Evolutionary conservation across 30 jellyfish, hydroid and myxozoan species (phyloP), one percentile per base, ranked within the genome.

Genomic region (Mastigias papua): DNA sequence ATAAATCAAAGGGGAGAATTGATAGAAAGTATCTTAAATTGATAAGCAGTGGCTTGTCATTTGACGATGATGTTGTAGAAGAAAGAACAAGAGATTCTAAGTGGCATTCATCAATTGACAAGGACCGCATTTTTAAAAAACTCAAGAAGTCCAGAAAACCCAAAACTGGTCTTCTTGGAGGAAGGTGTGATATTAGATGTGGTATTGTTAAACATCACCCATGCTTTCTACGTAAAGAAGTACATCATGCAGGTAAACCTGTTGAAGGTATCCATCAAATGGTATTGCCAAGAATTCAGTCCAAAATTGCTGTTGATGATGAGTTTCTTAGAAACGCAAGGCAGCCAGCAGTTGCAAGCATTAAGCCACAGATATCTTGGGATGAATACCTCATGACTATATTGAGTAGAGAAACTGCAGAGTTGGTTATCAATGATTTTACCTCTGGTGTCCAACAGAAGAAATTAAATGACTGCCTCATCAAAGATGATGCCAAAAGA

Each of bases 341-440:
- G 20, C 5, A 32, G 11, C 61, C 49, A 34, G 58, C 1, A 5
- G 25, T 25, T 32, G 26, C n/a, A 30, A 22, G 10, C 30, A 42
- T n/a, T 63, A 65, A 34, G 9, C 71, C 80, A 1, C 79, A 34
- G 48, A 19, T 85, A 23, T 30, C 82, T 10, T 93, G 98, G 98
- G 98, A 93, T 48, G 98, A 93, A 60, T 74, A 83, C 61, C 60
- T 93, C 10, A 65, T 93, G 74, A 37, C 90, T 28, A 84, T 66
- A 33, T 86, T 93, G 23, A 93, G 97, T 67, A 84, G 83, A 78
- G 96, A 91, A 57, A 93, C 97, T 54, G 97, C 98, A 25, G 93
- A 89, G 26, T 1, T 81, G 84, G 84, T 93, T n/a, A 58, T 89
- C 20, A 87, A 82, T 25, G 96, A 93, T 30, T 48, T 71, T 75